Conservation (phyloP, 2,797 vertebrate genomes). For the Hypotaenidia philippensis region DNA sequence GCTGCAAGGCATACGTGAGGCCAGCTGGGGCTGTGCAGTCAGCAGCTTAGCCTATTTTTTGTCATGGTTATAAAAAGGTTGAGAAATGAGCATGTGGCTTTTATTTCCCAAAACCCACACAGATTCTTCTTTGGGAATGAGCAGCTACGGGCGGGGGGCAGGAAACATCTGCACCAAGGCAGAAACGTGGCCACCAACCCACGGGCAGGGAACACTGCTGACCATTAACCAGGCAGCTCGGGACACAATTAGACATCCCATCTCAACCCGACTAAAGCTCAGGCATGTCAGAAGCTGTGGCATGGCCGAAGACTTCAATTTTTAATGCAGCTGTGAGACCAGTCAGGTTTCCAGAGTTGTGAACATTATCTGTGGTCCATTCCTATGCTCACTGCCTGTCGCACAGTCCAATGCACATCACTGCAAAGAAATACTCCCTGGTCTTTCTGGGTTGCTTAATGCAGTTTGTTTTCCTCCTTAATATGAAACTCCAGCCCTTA, state of each 20-base stretch:
- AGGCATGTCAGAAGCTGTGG: neutral
- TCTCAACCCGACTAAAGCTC: neutral
- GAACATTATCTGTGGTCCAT: neutral
- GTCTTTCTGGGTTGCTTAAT: neutral
- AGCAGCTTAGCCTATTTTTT: neutral
- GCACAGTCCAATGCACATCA: neutral
- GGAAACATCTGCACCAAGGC: neutral
- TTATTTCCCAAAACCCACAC: neutral
- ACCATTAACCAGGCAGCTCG: neutral
- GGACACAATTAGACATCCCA: neutral
- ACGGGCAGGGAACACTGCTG: accelerated
- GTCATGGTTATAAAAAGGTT: neutral
- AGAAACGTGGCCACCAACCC: accelerated
- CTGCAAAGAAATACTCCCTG: neutral
- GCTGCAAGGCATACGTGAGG: neutral
- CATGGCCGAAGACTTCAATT: neutral
- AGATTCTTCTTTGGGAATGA: neutral
- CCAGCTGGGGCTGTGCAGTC: neutral
- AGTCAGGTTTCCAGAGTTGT: neutral
- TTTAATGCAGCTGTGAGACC: neutral
- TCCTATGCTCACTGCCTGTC: neutral
- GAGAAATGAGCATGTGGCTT: neutral
- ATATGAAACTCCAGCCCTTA: neutral
- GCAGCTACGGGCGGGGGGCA: neutral
- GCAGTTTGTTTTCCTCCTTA: neutral